A percentile compares a stretch with the other conserved stretches of the same genome.
phyloP scores from a whole-genome alignment of 1,140 invertebrate genomes.

The Neotoxoptera formosana region DNA sequence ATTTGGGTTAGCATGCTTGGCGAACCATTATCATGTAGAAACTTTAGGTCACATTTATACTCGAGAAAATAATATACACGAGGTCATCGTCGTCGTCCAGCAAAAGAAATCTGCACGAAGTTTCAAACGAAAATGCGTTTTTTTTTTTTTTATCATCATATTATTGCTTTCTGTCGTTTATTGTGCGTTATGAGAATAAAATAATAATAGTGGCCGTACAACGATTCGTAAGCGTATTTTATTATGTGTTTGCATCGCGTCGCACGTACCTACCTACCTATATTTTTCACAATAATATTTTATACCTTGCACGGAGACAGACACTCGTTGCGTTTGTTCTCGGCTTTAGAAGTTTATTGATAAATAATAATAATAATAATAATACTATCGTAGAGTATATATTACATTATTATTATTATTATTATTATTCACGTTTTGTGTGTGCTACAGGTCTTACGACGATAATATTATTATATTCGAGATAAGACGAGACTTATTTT shows the following conservation, averaged over 20 bases:
- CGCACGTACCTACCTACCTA: background rate
- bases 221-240: background rate
- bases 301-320: background rate
- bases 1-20: too few species aligned
- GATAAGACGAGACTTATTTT: background rate
- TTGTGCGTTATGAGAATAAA: background rate
- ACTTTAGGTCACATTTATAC: background rate
- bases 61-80: background rate
- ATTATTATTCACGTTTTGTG: background rate
- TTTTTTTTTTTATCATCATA: background rate
- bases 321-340: background rate
- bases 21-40: background rate
- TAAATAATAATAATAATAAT: background rate
- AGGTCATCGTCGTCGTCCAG: background rate
- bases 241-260: background rate
- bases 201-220: background rate
- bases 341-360: background rate
- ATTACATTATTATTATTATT: constrained; percentile 21
- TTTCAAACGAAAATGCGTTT: background rate
- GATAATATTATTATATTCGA: background rate
- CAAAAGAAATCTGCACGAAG: constrained; percentile 30
- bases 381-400: background rate
- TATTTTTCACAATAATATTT: background rate
- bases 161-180: background rate
- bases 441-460: background rate